Percentiles rank a stretch among this genome's conserved stretches.
Evolutionary conservation across 2,113 vertebrate genomes (phyloP).

Genomic region (Ginglymostoma cirratum): DNA sequence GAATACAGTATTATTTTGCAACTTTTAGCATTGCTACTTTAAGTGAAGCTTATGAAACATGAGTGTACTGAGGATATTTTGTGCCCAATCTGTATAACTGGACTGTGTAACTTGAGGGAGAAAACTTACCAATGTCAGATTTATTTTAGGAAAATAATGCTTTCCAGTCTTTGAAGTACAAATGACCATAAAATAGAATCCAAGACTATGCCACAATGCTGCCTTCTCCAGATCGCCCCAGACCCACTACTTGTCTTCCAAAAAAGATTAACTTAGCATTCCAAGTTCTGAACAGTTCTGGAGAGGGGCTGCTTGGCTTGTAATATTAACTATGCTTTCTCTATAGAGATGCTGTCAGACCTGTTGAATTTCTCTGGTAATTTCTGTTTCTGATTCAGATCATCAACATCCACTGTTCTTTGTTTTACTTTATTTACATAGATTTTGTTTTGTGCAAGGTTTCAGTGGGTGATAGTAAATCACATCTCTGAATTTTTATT

Average conservation of each 20-base stretch:
- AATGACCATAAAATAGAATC: not conserved
- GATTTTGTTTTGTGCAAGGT: not conserved
- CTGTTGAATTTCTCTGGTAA: too few relatives aligned
- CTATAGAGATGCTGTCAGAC: too few relatives aligned
- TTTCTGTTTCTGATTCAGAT: too few relatives aligned
- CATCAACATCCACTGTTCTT: too few relatives aligned
- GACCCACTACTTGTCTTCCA: too few relatives aligned
- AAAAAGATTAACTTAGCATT: too few relatives aligned
- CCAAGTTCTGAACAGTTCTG: too few relatives aligned
- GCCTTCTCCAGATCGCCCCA: not conserved
- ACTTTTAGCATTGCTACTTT: not conserved
- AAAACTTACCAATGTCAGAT: not conserved
- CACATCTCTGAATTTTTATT: not conserved
- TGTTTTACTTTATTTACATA: not conserved
- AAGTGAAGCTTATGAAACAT: not conserved
- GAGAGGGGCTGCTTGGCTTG: too few relatives aligned
- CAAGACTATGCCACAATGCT: too few relatives aligned
- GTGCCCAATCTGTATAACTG: not conserved
- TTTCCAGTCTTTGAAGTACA: not conserved
- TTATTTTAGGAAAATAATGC: not conserved
- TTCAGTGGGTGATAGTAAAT: not conserved
- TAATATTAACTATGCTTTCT: too few relatives aligned
- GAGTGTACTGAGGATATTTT: not conserved
- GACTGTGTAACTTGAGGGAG: not conserved
- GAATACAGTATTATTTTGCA: not conserved